Evolutionary conservation across 2,113 vertebrate species (phyloP).

Genomic region (Rissa tridactyla): DNA sequence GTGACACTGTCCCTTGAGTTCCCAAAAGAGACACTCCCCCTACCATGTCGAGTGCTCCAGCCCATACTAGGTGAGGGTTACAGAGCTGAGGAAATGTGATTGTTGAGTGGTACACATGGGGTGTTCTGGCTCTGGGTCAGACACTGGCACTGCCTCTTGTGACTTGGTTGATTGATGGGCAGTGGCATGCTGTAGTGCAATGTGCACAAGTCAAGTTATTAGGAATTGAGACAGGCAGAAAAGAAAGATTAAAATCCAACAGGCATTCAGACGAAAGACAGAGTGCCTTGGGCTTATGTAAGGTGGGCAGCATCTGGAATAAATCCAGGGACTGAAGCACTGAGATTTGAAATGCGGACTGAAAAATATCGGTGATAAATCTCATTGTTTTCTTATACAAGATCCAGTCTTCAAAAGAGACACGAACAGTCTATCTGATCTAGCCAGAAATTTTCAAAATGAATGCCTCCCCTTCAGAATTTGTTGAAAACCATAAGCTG

Average conservation of each 20-base stretch:
- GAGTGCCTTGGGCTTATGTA: not conserved
- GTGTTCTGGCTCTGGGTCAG: not conserved
- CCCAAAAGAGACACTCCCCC: not conserved
- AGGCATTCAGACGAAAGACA: not conserved
- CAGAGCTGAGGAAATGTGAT: not conserved
- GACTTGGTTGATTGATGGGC: not conserved
- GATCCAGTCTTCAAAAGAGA: not conserved
- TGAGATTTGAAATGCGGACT: not conserved
- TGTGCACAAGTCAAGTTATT: rapidly evolving
- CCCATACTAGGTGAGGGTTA: not conserved
- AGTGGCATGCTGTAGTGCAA: not conserved
- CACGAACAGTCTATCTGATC: not conserved
- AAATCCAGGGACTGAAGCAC: not conserved
- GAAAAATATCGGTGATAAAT: not conserved
- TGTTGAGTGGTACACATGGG: rapidly evolving
- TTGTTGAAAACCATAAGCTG: not conserved
- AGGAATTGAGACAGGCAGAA: not conserved
- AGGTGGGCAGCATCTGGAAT: not conserved
- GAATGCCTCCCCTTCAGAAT: not conserved
- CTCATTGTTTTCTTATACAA: not conserved
- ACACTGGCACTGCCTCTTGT: rapidly evolving
- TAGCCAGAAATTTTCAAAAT: not conserved
- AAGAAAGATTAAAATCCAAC: not conserved
- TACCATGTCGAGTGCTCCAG: not conserved
- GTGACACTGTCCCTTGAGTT: not conserved